These are phyloP conservation scores for Melanogrammus aeglefinus DNA, from an alignment of 2,797 vertebrate species.

Conservation along the genomic window DNA sequence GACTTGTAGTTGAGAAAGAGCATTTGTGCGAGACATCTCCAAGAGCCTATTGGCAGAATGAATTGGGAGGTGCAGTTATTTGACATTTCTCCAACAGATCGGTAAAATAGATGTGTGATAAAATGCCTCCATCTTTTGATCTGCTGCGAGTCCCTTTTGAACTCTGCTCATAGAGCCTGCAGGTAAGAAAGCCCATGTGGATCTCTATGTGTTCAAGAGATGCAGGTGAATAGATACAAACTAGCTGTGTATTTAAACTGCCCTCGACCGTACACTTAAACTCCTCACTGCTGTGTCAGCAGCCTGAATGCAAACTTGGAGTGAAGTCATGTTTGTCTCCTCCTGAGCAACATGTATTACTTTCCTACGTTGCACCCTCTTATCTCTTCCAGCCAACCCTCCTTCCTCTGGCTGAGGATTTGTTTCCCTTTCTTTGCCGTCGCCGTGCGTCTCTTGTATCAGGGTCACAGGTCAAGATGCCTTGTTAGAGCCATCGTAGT, in stretches of 20 bases:
- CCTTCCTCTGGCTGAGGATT: neutral
- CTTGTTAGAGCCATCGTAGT: constrained; percentile 37
- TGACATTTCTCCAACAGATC: too few species aligned
- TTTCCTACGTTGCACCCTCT: neutral
- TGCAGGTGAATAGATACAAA: too few species aligned
- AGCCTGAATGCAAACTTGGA: neutral
- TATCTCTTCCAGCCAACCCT: neutral
- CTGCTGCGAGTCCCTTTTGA: too few species aligned
- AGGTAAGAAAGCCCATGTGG: too few species aligned
- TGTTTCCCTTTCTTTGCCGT: neutral
- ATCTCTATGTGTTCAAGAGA: too few species aligned
- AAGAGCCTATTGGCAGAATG: too few species aligned
- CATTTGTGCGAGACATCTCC: neutral
- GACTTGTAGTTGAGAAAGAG: neutral
- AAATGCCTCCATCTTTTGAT: too few species aligned
- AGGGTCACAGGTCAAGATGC: constrained; percentile 39
- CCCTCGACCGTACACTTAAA: too few species aligned
- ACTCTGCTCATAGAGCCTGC: neutral
- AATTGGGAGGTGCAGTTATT: neutral
- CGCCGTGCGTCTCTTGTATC: neutral
- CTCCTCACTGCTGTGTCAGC: neutral
- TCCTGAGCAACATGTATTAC: neutral
- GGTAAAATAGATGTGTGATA: too few species aligned
- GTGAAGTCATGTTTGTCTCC: neutral
- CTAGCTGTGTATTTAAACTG: too few species aligned